Evolutionary conservation across 2,888 invertebrate species (phyloP).

Genomic region (Aporophyla nigra): DNA sequence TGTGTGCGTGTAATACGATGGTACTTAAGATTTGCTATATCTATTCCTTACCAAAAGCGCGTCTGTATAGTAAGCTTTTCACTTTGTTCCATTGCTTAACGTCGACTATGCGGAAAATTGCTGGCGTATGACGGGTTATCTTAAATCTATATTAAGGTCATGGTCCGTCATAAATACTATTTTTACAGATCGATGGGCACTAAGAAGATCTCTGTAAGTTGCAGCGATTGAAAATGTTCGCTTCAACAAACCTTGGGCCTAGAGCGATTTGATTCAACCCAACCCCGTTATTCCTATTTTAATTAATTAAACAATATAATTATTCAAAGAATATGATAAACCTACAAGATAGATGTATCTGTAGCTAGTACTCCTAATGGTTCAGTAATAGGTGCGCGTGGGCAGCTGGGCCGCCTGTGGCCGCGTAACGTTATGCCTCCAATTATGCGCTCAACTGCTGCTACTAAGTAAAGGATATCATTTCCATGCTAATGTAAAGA

Average conservation of each 20-base stretch:
- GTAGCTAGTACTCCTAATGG: slow-evolving; percentile 24
- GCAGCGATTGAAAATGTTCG: background rate
- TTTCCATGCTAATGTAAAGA: slow-evolving; percentile 42
- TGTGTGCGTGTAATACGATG: background rate
- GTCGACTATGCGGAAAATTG: too few species aligned
- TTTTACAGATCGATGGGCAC: background rate
- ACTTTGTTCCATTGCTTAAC: background rate
- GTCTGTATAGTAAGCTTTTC: background rate
- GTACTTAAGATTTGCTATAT: slow-evolving; percentile 5
- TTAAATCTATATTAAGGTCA: background rate
- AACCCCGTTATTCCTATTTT: background rate
- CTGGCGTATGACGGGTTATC: too few species aligned
- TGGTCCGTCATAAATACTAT: background rate
- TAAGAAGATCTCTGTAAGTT: background rate
- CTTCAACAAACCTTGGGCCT: too few species aligned
- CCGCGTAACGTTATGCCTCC: slow-evolving; percentile 44
- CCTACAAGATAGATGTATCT: slow-evolving; percentile 16
- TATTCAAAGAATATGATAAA: slow-evolving; percentile 11
- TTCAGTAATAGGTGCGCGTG: slow-evolving; percentile 41
- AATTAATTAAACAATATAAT: slow-evolving; percentile 12
- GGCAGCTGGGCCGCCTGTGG: slow-evolving; percentile 51
- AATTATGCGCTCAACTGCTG: slow-evolving; percentile 53
- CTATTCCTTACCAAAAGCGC: background rate
- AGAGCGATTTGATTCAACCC: too few species aligned
- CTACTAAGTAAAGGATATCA: slow-evolving; percentile 39